Conservation (phyloP, 1,140 invertebrate species). For the Dreissena rostriformis region DNA sequence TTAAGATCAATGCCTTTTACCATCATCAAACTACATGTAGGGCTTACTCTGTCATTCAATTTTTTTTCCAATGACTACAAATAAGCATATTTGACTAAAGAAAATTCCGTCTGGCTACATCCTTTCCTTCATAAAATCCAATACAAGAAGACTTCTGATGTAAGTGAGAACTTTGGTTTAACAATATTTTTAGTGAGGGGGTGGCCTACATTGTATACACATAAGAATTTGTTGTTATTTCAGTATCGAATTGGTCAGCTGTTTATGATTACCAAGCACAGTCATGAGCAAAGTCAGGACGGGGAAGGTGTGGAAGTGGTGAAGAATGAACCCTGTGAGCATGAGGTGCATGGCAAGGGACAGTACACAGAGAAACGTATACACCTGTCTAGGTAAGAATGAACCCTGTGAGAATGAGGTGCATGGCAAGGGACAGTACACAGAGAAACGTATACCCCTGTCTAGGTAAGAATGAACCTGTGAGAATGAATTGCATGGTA, state of each 20-base stretch:
- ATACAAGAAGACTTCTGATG: too few species aligned
- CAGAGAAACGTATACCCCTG: constrained; percentile 95
- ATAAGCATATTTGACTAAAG: too few species aligned
- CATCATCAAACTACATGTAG: too few species aligned
- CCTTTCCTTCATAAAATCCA: too few species aligned
- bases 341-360: constrained; percentile 90
- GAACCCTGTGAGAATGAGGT: constrained; percentile 89
- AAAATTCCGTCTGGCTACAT: too few species aligned
- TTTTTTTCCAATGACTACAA: too few species aligned
- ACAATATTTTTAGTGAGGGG: too few species aligned
- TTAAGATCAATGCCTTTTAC: too few species aligned
- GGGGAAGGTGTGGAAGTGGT: constrained; percentile 97
- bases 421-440: constrained; percentile 93
- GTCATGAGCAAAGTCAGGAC: constrained; percentile 93
- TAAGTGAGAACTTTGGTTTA: too few species aligned
- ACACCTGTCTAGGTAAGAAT: constrained; percentile 92
- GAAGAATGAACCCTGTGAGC: constrained; percentile 90
- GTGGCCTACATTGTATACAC: too few species aligned
- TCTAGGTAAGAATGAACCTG: constrained; percentile 91
- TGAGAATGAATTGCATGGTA: too few species aligned
- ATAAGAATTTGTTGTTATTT: constrained; percentile 20
- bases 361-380: constrained; percentile 96
- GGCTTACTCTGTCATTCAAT: too few species aligned
- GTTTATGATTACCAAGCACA: constrained; percentile 97
- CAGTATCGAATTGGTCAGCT: constrained; percentile 96